Percentiles rank a stretch among this genome's conserved stretches.
phyloP scores from a whole-genome alignment of 1,140 invertebrate genomes.

The Spodoptera litura region DNA sequence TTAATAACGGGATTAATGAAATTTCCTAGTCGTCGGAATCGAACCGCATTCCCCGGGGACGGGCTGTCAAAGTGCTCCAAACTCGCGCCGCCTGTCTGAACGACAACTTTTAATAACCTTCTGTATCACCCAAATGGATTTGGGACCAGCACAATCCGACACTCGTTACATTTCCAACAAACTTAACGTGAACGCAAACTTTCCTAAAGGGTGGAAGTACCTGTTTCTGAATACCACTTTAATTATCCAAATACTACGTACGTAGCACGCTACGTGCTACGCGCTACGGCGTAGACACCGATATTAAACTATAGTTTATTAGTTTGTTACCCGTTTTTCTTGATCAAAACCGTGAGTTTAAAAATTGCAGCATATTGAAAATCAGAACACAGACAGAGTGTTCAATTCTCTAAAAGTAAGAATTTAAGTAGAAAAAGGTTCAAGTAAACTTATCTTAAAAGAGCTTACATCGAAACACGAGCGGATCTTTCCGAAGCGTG shows the following conservation, averaged over 20 bases:
- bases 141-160: constrained; percentile 57
- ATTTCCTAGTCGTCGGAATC: constrained; percentile 77
- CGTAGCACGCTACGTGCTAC: background rate
- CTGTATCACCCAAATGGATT: constrained; percentile 80
- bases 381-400: too few relatives aligned
- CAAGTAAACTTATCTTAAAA: constrained; percentile 26
- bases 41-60: constrained; percentile 68
- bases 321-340: too few relatives aligned
- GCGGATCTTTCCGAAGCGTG: constrained; percentile 37
- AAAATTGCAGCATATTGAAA: too few relatives aligned
- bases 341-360: too few relatives aligned
- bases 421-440: background rate
- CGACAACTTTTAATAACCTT: constrained; percentile 83
- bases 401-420: background rate
- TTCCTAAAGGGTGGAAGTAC: constrained; percentile 40
- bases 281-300: background rate
- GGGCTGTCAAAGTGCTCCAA: constrained; percentile 77
- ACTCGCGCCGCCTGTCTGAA: constrained; percentile 70
- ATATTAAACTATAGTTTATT: background rate
- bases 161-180: constrained; percentile 41
- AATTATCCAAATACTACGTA: constrained; percentile 14
- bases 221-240: constrained; percentile 24
- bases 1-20: constrained; percentile 75
- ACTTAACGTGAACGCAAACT: constrained; percentile 42
- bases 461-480: constrained; percentile 21